Percentiles rank a stretch among this genome's conserved stretches.
These are phyloP conservation scores for Hippocampus kuda DNA, from an alignment of 2,797 vertebrate genomes.

Conservation along the genomic window DNA sequence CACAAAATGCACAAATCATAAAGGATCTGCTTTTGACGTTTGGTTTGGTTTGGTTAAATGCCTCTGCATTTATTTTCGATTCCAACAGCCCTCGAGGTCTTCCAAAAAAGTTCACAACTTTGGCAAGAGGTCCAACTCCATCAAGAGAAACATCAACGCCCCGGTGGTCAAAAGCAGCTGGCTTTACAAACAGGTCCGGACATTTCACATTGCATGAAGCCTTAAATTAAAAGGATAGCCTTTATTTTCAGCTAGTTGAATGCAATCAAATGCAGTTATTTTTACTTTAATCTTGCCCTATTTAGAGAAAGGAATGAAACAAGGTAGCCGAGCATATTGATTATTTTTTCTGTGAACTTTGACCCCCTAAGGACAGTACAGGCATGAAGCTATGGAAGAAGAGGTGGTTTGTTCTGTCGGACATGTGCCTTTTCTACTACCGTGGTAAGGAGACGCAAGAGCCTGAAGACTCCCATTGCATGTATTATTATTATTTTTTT, in stretches of 20 bases:
- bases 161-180: conserved; percentile 82
- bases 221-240: too few relatives aligned
- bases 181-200: conserved; percentile 91
- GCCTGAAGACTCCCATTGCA: background rate
- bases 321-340: conserved; percentile 2
- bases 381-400: conserved; percentile 99
- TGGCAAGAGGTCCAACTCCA: conserved; percentile 95
- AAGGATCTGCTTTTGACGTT: too few relatives aligned
- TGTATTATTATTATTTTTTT: background rate
- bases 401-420: conserved; percentile 91
- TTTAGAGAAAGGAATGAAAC: too few relatives aligned
- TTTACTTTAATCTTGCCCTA: too few relatives aligned
- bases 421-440: conserved; percentile 97
- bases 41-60: too few relatives aligned
- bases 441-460: conserved; percentile 66
- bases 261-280: too few relatives aligned
- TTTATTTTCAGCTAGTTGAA: too few relatives aligned
- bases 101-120: conserved; percentile 97
- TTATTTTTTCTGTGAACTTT: conserved; percentile 21
- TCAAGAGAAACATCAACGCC: conserved; percentile 88
- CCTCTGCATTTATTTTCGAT: background rate
- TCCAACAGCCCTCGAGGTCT: conserved; percentile 76
- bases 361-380: conserved; percentile 79
- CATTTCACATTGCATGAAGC: too few relatives aligned
- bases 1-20: too few relatives aligned